Evolutionary conservation across 2,888 invertebrate genomes (phyloP).

Genomic region (Pristionchus entomophagus): DNA sequence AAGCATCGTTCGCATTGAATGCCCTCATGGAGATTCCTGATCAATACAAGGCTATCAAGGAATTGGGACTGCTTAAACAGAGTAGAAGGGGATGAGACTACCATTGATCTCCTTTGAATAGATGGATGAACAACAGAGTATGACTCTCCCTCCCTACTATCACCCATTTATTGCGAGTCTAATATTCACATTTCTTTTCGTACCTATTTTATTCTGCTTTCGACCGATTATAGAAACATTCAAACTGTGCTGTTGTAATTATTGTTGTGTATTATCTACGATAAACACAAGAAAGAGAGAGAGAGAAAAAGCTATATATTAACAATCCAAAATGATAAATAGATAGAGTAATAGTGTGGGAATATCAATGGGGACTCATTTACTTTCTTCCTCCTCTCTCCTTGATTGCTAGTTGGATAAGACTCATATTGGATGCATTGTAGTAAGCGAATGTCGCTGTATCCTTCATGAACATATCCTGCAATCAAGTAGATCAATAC

Average conservation of each 20-base stretch:
- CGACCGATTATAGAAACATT: slow-evolving; percentile 26
- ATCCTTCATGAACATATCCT: slow-evolving; percentile 99
- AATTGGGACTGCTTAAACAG: slow-evolving; percentile 74
- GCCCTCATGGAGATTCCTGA: slow-evolving; percentile 80
- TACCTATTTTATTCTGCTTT: slow-evolving; percentile 31
- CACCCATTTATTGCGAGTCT: slow-evolving; percentile 4
- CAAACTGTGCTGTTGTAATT: slow-evolving; percentile 44
- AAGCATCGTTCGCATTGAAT: slow-evolving; percentile 78
- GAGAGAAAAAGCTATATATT: background rate
- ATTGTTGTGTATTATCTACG: slow-evolving; percentile 47
- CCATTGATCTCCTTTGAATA: background rate
- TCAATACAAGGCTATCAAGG: slow-evolving; percentile 76
- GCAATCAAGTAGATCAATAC: slow-evolving; percentile 75
- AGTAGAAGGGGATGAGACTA: slow-evolving; percentile 63
- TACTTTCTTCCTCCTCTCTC: slow-evolving; percentile 95
- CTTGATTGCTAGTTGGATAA: slow-evolving; percentile 91
- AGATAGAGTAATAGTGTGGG: background rate
- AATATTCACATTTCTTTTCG: background rate
- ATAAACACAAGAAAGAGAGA: slow-evolving; percentile 8
- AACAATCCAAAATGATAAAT: background rate
- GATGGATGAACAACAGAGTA: slow-evolving; percentile 26
- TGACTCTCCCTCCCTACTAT: background rate
- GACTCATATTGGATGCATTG: slow-evolving; percentile 89
- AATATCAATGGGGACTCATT: background rate
- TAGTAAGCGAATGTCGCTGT: slow-evolving; percentile 94